These are phyloP conservation scores for Masticophis lateralis DNA, from an alignment of 2,797 vertebrate species.

Conservation along the genomic window DNA sequence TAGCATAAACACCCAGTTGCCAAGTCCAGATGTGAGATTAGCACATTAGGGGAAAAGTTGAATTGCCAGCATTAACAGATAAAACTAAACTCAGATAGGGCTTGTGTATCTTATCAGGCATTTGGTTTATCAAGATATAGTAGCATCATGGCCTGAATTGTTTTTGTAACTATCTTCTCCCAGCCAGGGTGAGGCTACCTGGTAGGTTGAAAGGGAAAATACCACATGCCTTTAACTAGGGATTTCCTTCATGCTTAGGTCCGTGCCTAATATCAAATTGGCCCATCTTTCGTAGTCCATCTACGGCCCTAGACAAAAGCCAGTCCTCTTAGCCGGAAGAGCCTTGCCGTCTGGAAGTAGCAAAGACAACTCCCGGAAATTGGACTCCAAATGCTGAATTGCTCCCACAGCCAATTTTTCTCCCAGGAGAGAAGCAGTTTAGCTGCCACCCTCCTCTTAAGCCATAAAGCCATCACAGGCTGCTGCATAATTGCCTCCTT, in stretches of 20 bases:
- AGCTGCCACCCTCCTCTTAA: neutral
- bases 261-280: neutral
- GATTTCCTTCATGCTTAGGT: too few species aligned
- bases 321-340: neutral
- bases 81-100: neutral
- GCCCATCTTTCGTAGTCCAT: neutral
- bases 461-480: conserved; percentile 37
- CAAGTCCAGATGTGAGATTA: neutral
- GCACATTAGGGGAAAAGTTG: neutral
- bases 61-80: neutral
- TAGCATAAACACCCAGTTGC: neutral
- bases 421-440: neutral
- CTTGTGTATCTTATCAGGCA: neutral
- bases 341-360: neutral
- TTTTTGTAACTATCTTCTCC: neutral
- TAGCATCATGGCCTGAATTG: neutral
- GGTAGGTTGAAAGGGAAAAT: neutral
- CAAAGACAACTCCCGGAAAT: neutral
- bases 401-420: neutral
- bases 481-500: conserved; percentile 27
- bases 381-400: neutral
- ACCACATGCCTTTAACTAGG: neutral
- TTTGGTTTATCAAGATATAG: neutral
- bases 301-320: neutral
- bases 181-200: neutral